Base-by-base conservation (phyloP, 2,888 invertebrate species). In the Holacanthella duospinosa region DNA sequence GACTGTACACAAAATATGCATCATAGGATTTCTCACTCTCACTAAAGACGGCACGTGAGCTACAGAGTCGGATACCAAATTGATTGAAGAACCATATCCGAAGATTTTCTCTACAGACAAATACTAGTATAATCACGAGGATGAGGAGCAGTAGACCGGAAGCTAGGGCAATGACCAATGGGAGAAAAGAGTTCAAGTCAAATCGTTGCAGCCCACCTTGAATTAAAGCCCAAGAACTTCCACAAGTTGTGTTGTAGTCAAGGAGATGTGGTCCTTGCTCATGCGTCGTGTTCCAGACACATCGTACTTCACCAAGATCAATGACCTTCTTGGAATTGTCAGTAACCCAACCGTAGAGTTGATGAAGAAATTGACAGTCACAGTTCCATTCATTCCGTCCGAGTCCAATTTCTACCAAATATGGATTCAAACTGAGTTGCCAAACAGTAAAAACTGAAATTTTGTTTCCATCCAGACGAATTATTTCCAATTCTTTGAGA, bases 371-470 rank as follows among this genome's bases (percentile, higher is more conserved):
- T 76, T 88, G 87, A 79, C 93, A 93, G 73, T 89, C 86, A 76
- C 93, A 93, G 53, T 88, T 88, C 93, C 93, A 93, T 66, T 85
- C 83, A 78, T 93, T 93, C 73, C 87, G 85, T 19, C 89, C 88
- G 63, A 93, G 82, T 12, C 87, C 86, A 70, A 93, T 78, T 65
- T 89, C 87, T 73, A 83, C 85, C 70, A 91, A 80, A 70, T 85
- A 82, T 24, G 83, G 80, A 75, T 88, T 87, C 76, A 80, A 80
- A 21, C 83, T 80, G 74, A 89, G 82, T 75, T 84, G 86, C 85
- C 88, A 88, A 63, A 92, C 85, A 55, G 88, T 86, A 77, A 89
- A 88, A 62, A 85, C 84, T 9, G 86, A 85, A 71, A 93, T 79
- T 66, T 86, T 85, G 78, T 93, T 93, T 65, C 90, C 90, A 75